These are phyloP conservation scores for Lymantria dispar DNA, from an alignment of 2,888 invertebrate genomes.

Conservation along the genomic window DNA sequence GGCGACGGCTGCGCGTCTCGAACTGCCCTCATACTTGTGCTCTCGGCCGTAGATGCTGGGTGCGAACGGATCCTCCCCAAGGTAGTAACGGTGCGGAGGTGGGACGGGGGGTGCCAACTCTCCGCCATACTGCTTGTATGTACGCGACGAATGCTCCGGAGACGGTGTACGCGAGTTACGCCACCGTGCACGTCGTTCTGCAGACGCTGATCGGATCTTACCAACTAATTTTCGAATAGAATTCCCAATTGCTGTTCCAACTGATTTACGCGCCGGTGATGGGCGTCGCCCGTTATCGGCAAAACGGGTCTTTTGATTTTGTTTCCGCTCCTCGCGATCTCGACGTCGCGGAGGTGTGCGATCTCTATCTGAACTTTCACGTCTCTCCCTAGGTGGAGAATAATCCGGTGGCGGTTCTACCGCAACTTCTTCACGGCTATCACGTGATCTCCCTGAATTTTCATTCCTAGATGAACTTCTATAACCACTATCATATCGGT, in stretches of 20 bases:
- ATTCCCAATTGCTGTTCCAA: slow-evolving; percentile 87
- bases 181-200: slow-evolving; percentile 85
- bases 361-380: slow-evolving; percentile 68
- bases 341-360: slow-evolving; percentile 73
- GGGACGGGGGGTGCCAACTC: slow-evolving; percentile 73
- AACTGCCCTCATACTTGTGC: slow-evolving; percentile 89
- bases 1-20: slow-evolving; percentile 68
- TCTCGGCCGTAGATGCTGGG: slow-evolving; percentile 92
- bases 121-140: slow-evolving; percentile 76
- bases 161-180: slow-evolving; percentile 83
- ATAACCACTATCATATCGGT: slow-evolving; percentile 82
- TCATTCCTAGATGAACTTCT: slow-evolving; percentile 81
- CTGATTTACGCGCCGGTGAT: slow-evolving; percentile 73
- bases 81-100: slow-evolving; percentile 90
- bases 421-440: slow-evolving; percentile 74
- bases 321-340: slow-evolving; percentile 78
- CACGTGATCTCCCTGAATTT: slow-evolving; percentile 73
- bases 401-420: slow-evolving; percentile 88
- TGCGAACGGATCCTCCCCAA: slow-evolving; percentile 93
- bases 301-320: slow-evolving; percentile 88
- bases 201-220: slow-evolving; percentile 88
- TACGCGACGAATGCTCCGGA: slow-evolving; percentile 69
- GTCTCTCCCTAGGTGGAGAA: slow-evolving; percentile 83
- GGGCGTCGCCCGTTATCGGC: slow-evolving; percentile 72
- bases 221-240: slow-evolving; percentile 92